A percentile compares a stretch with the other conserved stretches of the same genome.
Evolutionary conservation across 2,113 vertebrate species (phyloP).

Genomic region (Sturnira hondurensis): DNA sequence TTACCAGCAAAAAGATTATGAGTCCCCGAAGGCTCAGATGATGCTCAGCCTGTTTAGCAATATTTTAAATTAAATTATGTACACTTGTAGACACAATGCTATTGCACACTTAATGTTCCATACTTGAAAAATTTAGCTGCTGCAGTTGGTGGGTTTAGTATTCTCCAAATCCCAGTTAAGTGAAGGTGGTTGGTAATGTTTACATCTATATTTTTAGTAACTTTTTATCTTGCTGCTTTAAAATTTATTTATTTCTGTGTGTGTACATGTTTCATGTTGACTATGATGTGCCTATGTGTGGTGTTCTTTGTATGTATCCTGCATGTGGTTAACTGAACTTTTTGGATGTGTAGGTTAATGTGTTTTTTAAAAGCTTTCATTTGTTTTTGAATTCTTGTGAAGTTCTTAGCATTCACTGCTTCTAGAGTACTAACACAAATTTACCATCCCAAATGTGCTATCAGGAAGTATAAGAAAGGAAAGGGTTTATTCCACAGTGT

Average conservation of each 20-base stretch:
- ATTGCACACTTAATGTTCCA: not conserved
- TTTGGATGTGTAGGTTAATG: not conserved
- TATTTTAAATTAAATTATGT: not conserved
- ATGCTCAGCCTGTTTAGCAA: not conserved
- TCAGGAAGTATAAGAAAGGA: not conserved
- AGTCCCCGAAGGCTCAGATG: not conserved
- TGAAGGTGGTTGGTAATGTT: not conserved
- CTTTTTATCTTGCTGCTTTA: not conserved
- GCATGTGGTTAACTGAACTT: not conserved
- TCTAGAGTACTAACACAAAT: not conserved
- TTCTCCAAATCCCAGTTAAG: not conserved
- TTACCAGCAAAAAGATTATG: not conserved
- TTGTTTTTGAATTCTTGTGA: not conserved
- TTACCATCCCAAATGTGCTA: not conserved
- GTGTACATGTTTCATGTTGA: not conserved
- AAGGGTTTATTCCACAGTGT: not conserved
- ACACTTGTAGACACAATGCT: not conserved
- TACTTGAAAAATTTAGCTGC: not conserved
- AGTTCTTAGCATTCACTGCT: not conserved
- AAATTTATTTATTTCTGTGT: not conserved
- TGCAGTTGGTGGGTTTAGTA: not conserved
- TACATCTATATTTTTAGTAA: not conserved
- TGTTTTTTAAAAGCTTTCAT: not conserved
- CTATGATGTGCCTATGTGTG: not conserved
- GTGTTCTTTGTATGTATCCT: not conserved